Percentiles rank a stretch among this genome's conserved stretches.
phyloP scores from a whole-genome alignment of 2,888 invertebrate species.

The Scaptomyza reducta region DNA sequence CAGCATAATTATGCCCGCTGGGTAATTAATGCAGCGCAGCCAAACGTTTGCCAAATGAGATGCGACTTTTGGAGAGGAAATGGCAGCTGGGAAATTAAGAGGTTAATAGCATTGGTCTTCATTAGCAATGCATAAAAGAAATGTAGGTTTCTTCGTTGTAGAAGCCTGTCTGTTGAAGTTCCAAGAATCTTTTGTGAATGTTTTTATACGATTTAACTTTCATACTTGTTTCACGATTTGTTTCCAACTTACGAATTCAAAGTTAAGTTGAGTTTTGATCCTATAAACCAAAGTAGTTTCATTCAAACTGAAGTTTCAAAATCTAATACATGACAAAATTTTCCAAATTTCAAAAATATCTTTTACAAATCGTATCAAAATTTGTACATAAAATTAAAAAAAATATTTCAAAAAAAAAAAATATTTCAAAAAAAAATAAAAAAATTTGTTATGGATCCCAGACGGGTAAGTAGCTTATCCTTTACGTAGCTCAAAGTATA shows the following conservation, averaged over 20 bases:
- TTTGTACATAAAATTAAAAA: background rate
- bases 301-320: background rate
- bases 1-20: constrained; percentile 61
- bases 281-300: background rate
- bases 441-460: background rate
- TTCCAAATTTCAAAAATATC: background rate
- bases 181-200: no score
- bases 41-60: constrained; percentile 28
- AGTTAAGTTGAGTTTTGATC: no score
- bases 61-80: background rate
- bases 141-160: background rate
- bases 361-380: background rate
- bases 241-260: no score
- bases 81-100: background rate
- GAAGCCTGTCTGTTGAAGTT: background rate
- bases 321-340: background rate
- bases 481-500: background rate
- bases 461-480: background rate
- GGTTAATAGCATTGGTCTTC: constrained; percentile 23
- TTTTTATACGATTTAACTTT: no score
- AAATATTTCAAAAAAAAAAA: no score
- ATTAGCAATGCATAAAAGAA: constrained; percentile 1
- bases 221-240: no score
- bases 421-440: no score
- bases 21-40: constrained; percentile 59